Conservation (phyloP, 1,140 invertebrate genomes). For the Idris sp. region DNA sequence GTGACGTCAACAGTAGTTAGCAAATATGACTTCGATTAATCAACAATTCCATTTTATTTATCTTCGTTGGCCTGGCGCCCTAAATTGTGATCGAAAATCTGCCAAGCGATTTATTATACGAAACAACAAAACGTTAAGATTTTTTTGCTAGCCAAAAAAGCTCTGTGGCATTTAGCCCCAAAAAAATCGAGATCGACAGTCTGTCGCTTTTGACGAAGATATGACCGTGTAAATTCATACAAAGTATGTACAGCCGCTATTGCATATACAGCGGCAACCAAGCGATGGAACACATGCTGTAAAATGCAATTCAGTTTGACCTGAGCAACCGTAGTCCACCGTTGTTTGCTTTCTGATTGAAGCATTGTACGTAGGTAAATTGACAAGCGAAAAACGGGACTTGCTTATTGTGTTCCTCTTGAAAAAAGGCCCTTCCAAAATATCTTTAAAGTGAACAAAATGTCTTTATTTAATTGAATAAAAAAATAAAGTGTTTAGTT, state of each 20-base stretch:
- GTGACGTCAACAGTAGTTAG: slow-evolving; percentile 25
- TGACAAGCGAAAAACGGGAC: slow-evolving; percentile 68
- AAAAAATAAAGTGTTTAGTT: no score
- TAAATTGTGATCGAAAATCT: slow-evolving; percentile 26
- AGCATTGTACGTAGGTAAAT: slow-evolving; percentile 73
- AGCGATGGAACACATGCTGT: slow-evolving; percentile 57
- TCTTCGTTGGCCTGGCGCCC: neutral
- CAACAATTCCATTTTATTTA: slow-evolving; percentile 42
- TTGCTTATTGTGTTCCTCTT: slow-evolving; percentile 61
- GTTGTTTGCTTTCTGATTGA: slow-evolving; percentile 75
- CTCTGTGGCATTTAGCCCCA: slow-evolving; percentile 4
- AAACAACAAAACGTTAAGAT: slow-evolving; percentile 27
- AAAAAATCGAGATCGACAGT: slow-evolving; percentile 42
- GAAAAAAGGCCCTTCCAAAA: no score
- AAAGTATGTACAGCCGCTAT: slow-evolving; percentile 20
- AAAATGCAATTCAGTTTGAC: slow-evolving; percentile 70
- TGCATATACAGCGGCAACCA: slow-evolving; percentile 22
- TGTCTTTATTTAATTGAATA: no score
- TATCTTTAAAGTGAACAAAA: no score
- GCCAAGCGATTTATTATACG: slow-evolving; percentile 32
- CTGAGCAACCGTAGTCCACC: slow-evolving; percentile 47
- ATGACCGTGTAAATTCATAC: slow-evolving; percentile 26
- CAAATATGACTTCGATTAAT: slow-evolving; percentile 47
- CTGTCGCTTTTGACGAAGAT: slow-evolving; percentile 47
- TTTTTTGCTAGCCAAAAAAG: slow-evolving; percentile 24